Base-by-base conservation (phyloP, 1,140 invertebrate species). In the Magallana gigas region DNA sequence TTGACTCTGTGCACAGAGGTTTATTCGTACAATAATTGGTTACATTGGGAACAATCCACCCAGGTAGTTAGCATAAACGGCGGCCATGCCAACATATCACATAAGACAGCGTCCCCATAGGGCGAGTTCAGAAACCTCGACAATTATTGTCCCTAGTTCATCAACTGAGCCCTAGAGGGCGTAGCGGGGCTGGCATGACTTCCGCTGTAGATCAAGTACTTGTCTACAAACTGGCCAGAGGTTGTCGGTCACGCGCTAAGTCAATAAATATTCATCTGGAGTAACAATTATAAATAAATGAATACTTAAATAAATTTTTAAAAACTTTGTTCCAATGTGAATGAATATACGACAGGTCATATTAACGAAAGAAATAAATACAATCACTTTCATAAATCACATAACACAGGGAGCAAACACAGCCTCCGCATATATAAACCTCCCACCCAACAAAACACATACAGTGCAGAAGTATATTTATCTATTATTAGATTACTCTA, bases 201-300 rank as follows among this genome's bases (percentile, higher is more conserved):
- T 85, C 88, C 83, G 83, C 85, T 84, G 88, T 89, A 89, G 88
- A 86, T 68, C 88, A 89, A 89, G 88, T 89, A 89, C 88, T 89
- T 89, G 85, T 89, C 88, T 89, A 89, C 88, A 82, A 85, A 86
- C 83, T 64, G 85, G 76, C 64, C 68, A 87, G 80, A 84, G 85
- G 85, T 76, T 76, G 80, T 86, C 85, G 83, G 82, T 84, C 88
- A 87, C 58, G 64, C 85, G 64, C 60, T 71, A 89, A 60, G 23
- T 84, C 64, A 36, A 80, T 68, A 82, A n/a, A 76, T 89, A 89
- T 76, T 87, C 88, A 85, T 80, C 85, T 83, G 88, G 88, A 85
- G 83, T 84, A 88, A 76, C 68, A 85, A 68, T 84, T 84, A 58
- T 59, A 84, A 81, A 88, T 85, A 88, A 82, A 88, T 86, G 29